Evolutionary conservation across 1,140 invertebrate genomes (phyloP), one percentile per base, ranked within the genome.

Genomic region (Zaprionus ghesquierei): DNA sequence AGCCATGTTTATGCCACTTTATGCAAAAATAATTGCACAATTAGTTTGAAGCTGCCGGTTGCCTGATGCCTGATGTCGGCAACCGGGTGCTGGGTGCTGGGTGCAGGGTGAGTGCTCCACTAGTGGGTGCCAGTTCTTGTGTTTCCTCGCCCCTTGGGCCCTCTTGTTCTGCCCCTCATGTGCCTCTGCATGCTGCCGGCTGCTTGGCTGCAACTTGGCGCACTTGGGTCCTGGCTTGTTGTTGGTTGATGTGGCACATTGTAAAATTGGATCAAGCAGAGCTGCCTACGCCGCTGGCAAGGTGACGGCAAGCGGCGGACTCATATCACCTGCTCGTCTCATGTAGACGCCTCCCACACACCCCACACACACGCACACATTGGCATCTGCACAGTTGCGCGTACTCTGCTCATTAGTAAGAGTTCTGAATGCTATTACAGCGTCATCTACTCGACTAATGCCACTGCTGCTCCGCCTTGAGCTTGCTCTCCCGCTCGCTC

Each of bases 11-110:
- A 91, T 91, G 89, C 89, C 89, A 91, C 90, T 91, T 91, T 91
- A 91, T 91, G 90, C 90, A 91, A 91, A 91, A 91, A 91, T 91
- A 91, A 91, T 91, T 91, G 89, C 89, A 90, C 89, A 91, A 91
- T 91, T 91, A 91, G 90, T 91, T 91, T 90, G 89, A 87, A 87
- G 81, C 82, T 86, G 81, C 64, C 75, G 65, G 70, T 68, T 73
- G 70, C 31, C 56, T 50, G 56, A 31, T 68, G 46, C 49, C 49
- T 22, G 41, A 22, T 69, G 70, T 20, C 56, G 49, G 50, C 31
- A 60, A 20, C 49, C 35, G 46, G 50, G n/a, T 20, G 33, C 20
- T 9, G 25, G 51, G 23, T 55, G 23, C 38, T 6, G 53, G 25
- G 13, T 20, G 44, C 41, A 2, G 23, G 15, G 23, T 29, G 18